These are phyloP conservation scores for Lepidocyrtinus sp. DNA, from an alignment of 2,888 invertebrate genomes.

Conservation along the genomic window DNA sequence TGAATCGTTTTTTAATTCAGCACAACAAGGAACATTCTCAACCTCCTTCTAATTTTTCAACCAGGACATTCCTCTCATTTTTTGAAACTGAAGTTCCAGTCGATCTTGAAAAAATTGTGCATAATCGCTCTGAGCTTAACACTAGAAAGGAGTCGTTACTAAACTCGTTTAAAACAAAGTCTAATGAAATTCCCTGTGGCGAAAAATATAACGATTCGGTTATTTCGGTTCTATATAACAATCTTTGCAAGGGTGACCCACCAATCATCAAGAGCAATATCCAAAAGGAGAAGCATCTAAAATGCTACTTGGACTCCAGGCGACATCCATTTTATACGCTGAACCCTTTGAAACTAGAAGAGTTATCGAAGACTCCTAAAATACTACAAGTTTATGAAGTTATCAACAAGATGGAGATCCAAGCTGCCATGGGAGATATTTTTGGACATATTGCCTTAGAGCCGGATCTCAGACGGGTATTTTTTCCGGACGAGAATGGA, in stretches of 20 bases:
- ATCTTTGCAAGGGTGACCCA: neutral
- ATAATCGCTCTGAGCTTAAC: neutral
- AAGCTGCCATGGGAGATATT: neutral
- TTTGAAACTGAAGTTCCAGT: no score
- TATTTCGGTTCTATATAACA: neutral
- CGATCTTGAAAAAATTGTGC: no score
- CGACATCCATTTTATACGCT: neutral
- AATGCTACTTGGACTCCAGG: neutral
- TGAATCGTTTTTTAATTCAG: neutral
- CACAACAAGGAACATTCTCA: constrained; percentile 39
- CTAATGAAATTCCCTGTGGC: neutral
- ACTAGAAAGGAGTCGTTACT: neutral
- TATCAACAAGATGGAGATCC: neutral
- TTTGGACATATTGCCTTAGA: no score
- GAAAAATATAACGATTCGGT: neutral
- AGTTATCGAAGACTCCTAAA: neutral
- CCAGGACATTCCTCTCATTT: no score
- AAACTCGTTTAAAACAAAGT: constrained; percentile 6
- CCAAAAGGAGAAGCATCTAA: neutral
- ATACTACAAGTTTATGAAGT: constrained; percentile 28
- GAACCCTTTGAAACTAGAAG: constrained; percentile 23
- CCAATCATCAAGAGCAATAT: neutral
- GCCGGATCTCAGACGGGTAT: no score
- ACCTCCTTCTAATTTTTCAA: no score
- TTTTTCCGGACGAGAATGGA: constrained; percentile 1